Conservation (phyloP, 2,113 vertebrate genomes). For the Okapia johnstoni region DNA sequence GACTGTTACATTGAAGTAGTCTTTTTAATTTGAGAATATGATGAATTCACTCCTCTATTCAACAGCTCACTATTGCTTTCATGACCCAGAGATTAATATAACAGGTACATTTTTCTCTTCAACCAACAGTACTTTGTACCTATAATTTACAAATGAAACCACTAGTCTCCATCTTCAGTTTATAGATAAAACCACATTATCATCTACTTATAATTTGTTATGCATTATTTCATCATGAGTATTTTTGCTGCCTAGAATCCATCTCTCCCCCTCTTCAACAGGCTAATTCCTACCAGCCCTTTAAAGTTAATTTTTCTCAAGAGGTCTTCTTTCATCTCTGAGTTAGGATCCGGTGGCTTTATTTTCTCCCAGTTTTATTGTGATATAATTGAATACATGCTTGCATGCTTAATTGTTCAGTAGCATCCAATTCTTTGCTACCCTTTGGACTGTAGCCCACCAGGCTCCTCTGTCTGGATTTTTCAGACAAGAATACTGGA, state of each 20-base stretch:
- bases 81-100: neutral
- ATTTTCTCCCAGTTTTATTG: neutral
- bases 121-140: neutral
- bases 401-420: neutral
- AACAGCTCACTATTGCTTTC: neutral
- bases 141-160: neutral
- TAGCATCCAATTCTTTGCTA: neutral
- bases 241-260: neutral
- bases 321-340: neutral
- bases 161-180: neutral
- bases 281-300: neutral
- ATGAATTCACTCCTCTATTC: neutral
- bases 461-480: neutral
- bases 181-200: neutral
- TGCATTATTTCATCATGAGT: neutral
- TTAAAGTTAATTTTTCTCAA: neutral
- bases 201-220: neutral
- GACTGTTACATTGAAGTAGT: neutral
- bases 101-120: neutral
- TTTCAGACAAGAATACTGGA: neutral
- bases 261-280: neutral
- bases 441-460: neutral
- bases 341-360: neutral
- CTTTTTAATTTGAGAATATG: neutral
- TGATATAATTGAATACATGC: neutral